phyloP scores from a whole-genome alignment of 2,113 vertebrate genomes.

The Sphaerodactylus townsendi region DNA sequence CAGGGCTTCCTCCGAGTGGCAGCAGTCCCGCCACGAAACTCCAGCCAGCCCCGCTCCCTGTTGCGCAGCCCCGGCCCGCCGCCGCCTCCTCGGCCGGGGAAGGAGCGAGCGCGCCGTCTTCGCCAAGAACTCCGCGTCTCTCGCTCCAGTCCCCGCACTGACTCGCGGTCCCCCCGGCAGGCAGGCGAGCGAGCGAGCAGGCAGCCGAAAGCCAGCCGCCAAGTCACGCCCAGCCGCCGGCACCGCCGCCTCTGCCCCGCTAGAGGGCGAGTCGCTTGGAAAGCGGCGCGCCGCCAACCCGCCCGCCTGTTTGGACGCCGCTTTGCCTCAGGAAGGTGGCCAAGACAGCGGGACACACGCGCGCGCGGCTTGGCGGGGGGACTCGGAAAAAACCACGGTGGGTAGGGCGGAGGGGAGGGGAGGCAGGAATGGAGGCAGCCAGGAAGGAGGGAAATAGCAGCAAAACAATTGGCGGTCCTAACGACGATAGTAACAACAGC shows the following conservation, averaged over 20 bases:
- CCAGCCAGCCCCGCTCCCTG: not conserved
- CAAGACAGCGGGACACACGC: not conserved
- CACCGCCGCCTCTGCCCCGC: slow-evolving; percentile 53
- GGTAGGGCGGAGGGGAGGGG: not conserved
- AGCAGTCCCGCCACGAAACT: not conserved
- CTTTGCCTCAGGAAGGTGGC: not conserved
- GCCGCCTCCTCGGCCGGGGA: not conserved
- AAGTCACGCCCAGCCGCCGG: slow-evolving; percentile 72
- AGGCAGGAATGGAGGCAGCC: no score
- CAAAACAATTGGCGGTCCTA: no score
- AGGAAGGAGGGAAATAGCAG: no score
- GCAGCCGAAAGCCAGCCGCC: slow-evolving; percentile 52
- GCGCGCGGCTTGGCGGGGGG: not conserved
- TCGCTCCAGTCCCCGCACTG: slow-evolving; percentile 59
- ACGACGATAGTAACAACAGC: no score
- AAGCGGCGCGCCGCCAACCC: slow-evolving; percentile 19
- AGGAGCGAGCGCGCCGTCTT: slow-evolving; percentile 15
- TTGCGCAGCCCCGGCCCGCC: not conserved
- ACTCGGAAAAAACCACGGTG: not conserved
- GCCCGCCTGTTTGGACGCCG: not conserved
- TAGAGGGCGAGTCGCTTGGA: slow-evolving; percentile 71
- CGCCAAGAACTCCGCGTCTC: slow-evolving; percentile 32
- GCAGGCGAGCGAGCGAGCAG: slow-evolving; percentile 62
- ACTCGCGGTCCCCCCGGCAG: slow-evolving; percentile 70
- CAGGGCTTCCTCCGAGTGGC: not conserved